Evolutionary conservation across 2,797 vertebrate species (phyloP), one percentile per base, ranked within the genome.

Genomic region (Enteromius paludinosus): DNA sequence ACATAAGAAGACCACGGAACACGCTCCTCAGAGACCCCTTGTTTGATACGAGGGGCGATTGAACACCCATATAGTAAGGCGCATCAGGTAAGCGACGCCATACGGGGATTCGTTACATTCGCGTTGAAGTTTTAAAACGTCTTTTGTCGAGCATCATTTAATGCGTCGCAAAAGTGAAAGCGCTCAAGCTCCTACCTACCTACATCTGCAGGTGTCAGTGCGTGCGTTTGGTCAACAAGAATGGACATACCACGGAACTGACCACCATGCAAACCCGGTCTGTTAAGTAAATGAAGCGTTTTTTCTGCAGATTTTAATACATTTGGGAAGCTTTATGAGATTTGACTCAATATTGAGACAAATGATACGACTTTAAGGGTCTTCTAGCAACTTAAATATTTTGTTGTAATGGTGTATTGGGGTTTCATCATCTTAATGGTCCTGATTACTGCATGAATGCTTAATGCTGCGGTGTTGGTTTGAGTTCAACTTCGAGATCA

Each of bases 61-160:
- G 20, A 69, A 49, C 45, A 75, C 35, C 62, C 70, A 47, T 12
- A 38, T 35, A 38, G 30, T 25, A 41, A 25, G 43, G 18, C 41
- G 41, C 59, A 70, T 64, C 76, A 86, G 84, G 84, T 86, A 86
- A 86, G 84, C 45, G 33, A 85, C 23, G 65, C 70, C 25, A 70
- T 49, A 18, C 61, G 14, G 52, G 35, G 49, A 25, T 45, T 30
- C n/a, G 17, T 61, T 61, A 25, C 11, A 64, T 66, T 68, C 23
- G n/a, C 28, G 30, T 75, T 66, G 28, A 69, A 76, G 52, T 80
- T 84, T 25, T 52, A 11, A 75, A 43, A 54, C 71, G 64, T 81
- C 41, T 59, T 81, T 56, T 47, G 18, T 70, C 61, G 64, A 76
- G 33, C 41, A 25, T 75, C n/a, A n/a, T 69, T 79, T 75, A 49